A percentile compares a stretch with the other conserved stretches of the same genome.
phyloP scores from a whole-genome alignment of 1,140 invertebrate genomes.

The Lutraria rhynchaena region DNA sequence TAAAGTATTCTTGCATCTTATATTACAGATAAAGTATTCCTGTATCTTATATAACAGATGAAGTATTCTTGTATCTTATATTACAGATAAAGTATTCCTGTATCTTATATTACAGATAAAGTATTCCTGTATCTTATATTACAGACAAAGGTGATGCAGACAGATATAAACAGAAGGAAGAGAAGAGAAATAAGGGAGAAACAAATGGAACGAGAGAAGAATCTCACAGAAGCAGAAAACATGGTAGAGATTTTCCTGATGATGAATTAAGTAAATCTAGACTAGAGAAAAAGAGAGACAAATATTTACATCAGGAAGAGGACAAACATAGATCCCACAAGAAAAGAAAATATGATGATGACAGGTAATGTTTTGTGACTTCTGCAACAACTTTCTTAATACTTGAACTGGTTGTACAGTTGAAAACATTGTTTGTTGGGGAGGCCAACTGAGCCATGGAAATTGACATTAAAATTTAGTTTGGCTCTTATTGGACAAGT shows the following conservation, averaged over 20 bases:
- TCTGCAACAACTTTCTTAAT: too few relatives aligned
- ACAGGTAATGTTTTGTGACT: too few relatives aligned
- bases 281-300: slow-evolving; percentile 53
- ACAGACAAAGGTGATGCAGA: slow-evolving; percentile 77
- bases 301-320: slow-evolving; percentile 20
- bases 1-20: too few relatives aligned
- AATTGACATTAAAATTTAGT: too few relatives aligned
- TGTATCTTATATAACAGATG: too few relatives aligned
- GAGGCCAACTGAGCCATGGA: too few relatives aligned
- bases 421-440: too few relatives aligned
- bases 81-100: too few relatives aligned
- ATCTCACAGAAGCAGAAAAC: slow-evolving; percentile 42
- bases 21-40: too few relatives aligned
- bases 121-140: slow-evolving; percentile 9
- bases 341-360: slow-evolving; percentile 57
- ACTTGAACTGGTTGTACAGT: too few relatives aligned
- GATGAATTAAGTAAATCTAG: neutral
- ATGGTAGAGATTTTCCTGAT: slow-evolving; percentile 27
- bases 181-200: slow-evolving; percentile 58
- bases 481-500: too few relatives aligned
- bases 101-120: slow-evolving; percentile 66
- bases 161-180: slow-evolving; percentile 74
- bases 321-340: slow-evolving; percentile 45
- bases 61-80: too few relatives aligned
- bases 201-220: slow-evolving; percentile 35